phyloP scores from a whole-genome alignment of 2,888 invertebrate species.

The Schrankia costaestrigalis region DNA sequence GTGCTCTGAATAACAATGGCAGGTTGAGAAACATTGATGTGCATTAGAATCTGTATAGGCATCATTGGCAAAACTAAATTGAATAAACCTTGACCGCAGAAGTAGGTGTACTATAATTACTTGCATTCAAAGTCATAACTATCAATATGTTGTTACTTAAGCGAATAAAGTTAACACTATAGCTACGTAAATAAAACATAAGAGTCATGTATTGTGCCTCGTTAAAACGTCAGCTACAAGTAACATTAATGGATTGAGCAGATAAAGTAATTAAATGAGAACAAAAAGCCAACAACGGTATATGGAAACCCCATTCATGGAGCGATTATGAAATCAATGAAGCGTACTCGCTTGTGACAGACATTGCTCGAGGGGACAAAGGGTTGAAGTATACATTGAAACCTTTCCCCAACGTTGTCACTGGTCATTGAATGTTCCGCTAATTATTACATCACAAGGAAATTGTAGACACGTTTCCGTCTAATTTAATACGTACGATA shows the following conservation, averaged over 20 bases:
- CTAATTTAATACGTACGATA: too few relatives aligned
- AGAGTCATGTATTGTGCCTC: conserved; percentile 14
- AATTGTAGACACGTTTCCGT: conserved; percentile 27
- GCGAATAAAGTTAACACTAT: conserved; percentile 9
- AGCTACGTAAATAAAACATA: conserved; percentile 17
- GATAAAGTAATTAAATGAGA: conserved; percentile 38
- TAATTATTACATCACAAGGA: conserved; percentile 45
- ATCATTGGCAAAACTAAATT: conserved; percentile 36
- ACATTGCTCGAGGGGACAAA: conserved; percentile 48
- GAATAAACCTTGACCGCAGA: conserved; percentile 43
- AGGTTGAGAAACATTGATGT: conserved; percentile 51
- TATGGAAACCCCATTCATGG: conserved; percentile 39
- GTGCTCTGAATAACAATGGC: conserved; percentile 55
- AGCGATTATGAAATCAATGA: conserved; percentile 49
- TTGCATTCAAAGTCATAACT: conserved; percentile 12
- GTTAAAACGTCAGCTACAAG: conserved; percentile 36
- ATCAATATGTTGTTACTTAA: too few relatives aligned
- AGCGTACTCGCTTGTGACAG: conserved; percentile 38
- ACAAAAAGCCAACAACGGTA: conserved; percentile 40
- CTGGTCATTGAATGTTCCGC: conserved; percentile 43
- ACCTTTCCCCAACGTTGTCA: conserved; percentile 56
- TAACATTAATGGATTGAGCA: conserved; percentile 33
- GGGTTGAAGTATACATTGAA: conserved; percentile 53
- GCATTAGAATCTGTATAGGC: conserved; percentile 32
- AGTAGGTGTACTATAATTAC: conserved; percentile 10